Evolutionary conservation across 1,140 invertebrate species (phyloP), one percentile per base, ranked within the genome.

Genomic region (Drosophila yakuba): DNA sequence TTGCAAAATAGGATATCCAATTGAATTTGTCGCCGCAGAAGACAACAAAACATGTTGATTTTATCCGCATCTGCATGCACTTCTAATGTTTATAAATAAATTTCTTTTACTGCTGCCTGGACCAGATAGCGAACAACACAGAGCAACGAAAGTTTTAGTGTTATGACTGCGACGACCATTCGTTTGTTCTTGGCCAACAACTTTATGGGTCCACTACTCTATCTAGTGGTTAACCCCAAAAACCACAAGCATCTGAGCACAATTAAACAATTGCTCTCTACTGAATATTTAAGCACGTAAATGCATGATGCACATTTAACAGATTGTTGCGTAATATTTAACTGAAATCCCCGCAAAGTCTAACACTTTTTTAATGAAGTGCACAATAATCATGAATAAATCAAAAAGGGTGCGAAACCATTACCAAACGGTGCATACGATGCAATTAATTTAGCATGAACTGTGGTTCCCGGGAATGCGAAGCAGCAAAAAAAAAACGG

Each of bases 361-460:
- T 6, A 14, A 62, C 25, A 41, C 39, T 35, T 45, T 44, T 54
- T 47, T n/a, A 36, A 47, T 54, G 10, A 54, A 47, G 12, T 15
- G 35, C 51, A 25, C 36, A n/a, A 39, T 36, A 12, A 3, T 10
- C 51, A 50, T 48, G 15, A 32, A 71, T 71, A 71, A 71, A 71
- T 71, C 64, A 71, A 71, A 28, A 10, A 10, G 4, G 0, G 5
- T 0, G 28, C 15, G 2, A 48, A 57, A 58, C 35, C 43, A 48
- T 41, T 35, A 41, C 44, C 32, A 71, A 69, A 38, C 55, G 44
- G 56, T 23, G 69, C 64, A 45, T 50, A 61, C 52, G 20, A 66
- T 54, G 77, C 32, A 79, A 80, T 68, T 48, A 39, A 48, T 68
- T 71, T 41, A 71, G 10, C 67, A 71, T 58, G 44, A 57, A 14